Evolutionary conservation across 2,797 vertebrate genomes (phyloP), one percentile per base, ranked within the genome.

Genomic region (Lepus townsendii): DNA sequence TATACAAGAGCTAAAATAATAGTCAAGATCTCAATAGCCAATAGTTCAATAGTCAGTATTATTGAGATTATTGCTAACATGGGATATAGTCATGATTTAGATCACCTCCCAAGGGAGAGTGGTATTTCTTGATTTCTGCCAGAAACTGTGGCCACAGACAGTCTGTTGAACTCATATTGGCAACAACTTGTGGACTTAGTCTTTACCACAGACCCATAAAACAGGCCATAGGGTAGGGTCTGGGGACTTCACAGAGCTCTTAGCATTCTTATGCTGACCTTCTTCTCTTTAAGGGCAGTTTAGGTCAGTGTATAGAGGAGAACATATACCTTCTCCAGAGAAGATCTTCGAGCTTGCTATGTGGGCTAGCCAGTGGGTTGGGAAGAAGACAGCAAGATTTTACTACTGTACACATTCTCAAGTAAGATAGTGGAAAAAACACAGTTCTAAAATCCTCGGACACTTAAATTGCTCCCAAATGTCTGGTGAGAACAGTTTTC

Each of bases 401-500:
- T 38, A 27, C 17, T 13, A 16, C 5, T 69, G 20, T 32, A 89
- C 17, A 35, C 20, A 52, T 42, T 14, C 13, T 32, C 54, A 65
- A 65, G 24, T 60, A 30, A 76, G 52, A 87, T 90, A 52, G 77
- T 54, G 5, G 65, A 27, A 77, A 82, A 82, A 65, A 42, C 1
- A 17, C 27, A 80, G 93, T 79, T 86, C 50, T 20, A 69, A 60
- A 93, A 47, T 3, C 60, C 2, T 50, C 8, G 54, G 19, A 63
- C 72, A 94, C n/a, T 82, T 91, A 88, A 91, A 38, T 50, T 88
- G 14, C 2, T 78, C 24, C 20, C 8, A 30, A 93, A 85, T 73
- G 10, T 75, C 42, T 72, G 14, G 42, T 69, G 38, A 35, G 26
- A 95, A 82, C 20, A 73, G 42, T 3, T 82, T 88, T 77, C 54